Percentiles rank a stretch among this genome's conserved stretches.
phyloP scores from a whole-genome alignment of 2,113 vertebrate species.

The Eubucco bourcierii region DNA sequence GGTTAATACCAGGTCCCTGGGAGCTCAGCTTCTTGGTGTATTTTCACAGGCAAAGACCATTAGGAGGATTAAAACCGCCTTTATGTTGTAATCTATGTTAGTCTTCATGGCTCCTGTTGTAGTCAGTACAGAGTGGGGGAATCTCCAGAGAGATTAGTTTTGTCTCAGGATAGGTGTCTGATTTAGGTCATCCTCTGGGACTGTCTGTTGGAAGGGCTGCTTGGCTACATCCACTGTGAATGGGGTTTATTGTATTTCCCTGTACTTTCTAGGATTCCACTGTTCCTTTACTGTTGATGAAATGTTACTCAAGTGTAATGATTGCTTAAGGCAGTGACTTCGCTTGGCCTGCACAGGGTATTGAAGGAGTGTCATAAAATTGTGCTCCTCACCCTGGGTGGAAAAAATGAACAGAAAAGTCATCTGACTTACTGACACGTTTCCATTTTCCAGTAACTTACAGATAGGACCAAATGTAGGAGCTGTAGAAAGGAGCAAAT shows the following conservation, averaged over 20 bases:
- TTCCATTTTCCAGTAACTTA: background rate
- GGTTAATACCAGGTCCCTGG: background rate
- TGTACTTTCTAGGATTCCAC: background rate
- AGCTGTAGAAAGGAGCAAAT: constrained; percentile 17
- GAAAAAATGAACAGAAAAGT: background rate
- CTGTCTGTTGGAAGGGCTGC: fast-evolving
- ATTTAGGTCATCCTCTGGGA: background rate
- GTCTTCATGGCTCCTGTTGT: background rate
- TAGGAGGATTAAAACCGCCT: background rate
- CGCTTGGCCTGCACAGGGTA: background rate
- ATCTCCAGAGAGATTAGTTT: background rate
- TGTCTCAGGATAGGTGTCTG: background rate
- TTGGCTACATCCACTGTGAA: background rate
- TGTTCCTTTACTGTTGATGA: background rate
- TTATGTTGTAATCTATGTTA: background rate
- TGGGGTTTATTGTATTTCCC: background rate
- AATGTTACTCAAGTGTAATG: background rate
- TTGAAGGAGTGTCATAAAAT: background rate
- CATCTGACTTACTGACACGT: constrained; percentile 13
- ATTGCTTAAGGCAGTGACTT: background rate
- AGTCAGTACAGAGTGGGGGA: background rate
- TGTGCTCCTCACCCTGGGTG: background rate
- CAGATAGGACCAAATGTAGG: background rate
- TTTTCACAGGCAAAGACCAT: background rate
- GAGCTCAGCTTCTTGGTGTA: background rate